Evolutionary conservation across 2,113 vertebrate genomes (phyloP).

Genomic region (Oryzias curvinotus): DNA sequence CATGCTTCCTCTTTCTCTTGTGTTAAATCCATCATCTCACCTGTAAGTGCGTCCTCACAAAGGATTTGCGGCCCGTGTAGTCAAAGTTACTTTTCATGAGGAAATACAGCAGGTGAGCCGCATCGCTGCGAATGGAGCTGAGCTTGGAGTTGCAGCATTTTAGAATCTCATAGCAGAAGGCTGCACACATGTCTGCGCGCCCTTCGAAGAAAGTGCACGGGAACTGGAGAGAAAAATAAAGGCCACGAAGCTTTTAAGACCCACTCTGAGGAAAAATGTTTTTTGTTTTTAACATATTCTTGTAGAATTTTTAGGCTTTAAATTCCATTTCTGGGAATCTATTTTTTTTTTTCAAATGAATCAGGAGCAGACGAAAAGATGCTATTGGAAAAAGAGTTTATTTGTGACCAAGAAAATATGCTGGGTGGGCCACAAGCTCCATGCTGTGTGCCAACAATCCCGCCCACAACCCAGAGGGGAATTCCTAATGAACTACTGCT

Average conservation of each 20-base stretch:
- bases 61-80: conserved; percentile 95
- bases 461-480: too few relatives aligned
- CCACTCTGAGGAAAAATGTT: too few relatives aligned
- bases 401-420: too few relatives aligned
- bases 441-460: too few relatives aligned
- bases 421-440: too few relatives aligned
- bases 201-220: conserved; percentile 96
- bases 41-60: conserved; percentile 95
- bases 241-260: not conserved
- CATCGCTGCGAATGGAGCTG: conserved; percentile 92
- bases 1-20: not conserved
- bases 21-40: conserved; percentile 60
- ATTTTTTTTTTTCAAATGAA: too few relatives aligned
- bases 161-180: conserved; percentile 95
- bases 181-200: conserved; percentile 95
- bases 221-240: conserved; percentile 77
- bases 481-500: too few relatives aligned
- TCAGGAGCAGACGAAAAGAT: too few relatives aligned
- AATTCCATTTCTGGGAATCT: too few relatives aligned
- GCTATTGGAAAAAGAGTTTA: too few relatives aligned
- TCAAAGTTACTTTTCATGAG: conserved; percentile 99
- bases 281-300: too few relatives aligned
- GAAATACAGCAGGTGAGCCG: conserved; percentile 95
- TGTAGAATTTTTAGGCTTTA: too few relatives aligned
- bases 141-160: conserved; percentile 98